A percentile compares a stretch with the other conserved stretches of the same genome.
Conservation (phyloP, 23 tunicate species). For the Trididemnum miniatum region DNA sequence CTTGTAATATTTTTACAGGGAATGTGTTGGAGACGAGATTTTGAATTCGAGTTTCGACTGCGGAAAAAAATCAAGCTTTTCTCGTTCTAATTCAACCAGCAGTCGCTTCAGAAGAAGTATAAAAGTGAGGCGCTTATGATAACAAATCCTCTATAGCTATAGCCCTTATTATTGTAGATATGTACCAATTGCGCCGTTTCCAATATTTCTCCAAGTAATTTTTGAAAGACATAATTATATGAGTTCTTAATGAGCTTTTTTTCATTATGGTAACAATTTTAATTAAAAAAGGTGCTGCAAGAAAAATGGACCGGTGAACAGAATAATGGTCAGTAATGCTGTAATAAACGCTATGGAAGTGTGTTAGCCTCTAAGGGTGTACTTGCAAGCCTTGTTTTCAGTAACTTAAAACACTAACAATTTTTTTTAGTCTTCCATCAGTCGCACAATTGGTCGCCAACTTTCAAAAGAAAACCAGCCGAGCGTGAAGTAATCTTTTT, state of each 20-base stretch:
- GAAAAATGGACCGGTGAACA: too few relatives aligned
- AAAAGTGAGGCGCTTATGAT: not conserved
- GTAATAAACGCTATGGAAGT: not conserved
- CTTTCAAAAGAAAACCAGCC: constrained; percentile 25
- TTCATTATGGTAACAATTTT: too few relatives aligned
- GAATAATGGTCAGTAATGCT: too few relatives aligned
- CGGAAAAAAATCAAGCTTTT: constrained; percentile 13
- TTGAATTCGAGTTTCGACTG: not conserved
- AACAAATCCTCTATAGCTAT: not conserved
- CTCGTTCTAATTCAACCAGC: constrained; percentile 14
- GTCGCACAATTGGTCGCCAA: constrained; percentile 41
- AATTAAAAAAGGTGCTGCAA: too few relatives aligned
- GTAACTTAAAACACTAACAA: not conserved
- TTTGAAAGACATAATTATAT: too few relatives aligned
- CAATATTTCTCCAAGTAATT: too few relatives aligned
- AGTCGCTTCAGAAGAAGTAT: constrained; percentile 20
- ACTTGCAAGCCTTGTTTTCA: not conserved
- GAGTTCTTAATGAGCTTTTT: too few relatives aligned
- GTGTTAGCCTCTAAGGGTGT: not conserved
- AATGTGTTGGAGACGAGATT: constrained; percentile 36
- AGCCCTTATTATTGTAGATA: not conserved
- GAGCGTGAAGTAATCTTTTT: constrained; percentile 17
- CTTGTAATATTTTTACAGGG: not conserved
- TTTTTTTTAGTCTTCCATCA: constrained; percentile 39
- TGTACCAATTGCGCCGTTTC: not conserved